A percentile compares a stretch with the other conserved stretches of the same genome.
Evolutionary conservation across 2,113 vertebrate species (phyloP).

Genomic region (Hirundichthys speculiger): DNA sequence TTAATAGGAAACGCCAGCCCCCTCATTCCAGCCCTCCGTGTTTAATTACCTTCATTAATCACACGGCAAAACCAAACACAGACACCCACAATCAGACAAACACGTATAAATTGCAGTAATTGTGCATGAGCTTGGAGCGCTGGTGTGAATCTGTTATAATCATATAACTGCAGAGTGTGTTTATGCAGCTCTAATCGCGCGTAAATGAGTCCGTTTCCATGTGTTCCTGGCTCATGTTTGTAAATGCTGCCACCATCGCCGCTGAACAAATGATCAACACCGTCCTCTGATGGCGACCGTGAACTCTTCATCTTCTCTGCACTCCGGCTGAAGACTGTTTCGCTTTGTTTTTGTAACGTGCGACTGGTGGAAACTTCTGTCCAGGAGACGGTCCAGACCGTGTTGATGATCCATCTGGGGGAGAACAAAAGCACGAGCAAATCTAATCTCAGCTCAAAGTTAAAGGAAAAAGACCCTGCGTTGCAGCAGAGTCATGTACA

Average conservation of each 20-base stretch:
- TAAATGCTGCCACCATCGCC: constrained; percentile 6
- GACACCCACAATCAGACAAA: constrained; percentile 16
- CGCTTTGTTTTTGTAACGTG: no score
- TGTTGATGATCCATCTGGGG: no score
- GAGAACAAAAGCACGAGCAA: no score
- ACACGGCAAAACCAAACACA: constrained; percentile 31
- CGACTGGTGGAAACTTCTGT: no score
- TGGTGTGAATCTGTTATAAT: constrained; percentile 10
- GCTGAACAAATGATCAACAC: not conserved
- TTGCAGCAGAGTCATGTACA: no score
- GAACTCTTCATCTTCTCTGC: no score
- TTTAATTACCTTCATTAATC: constrained; percentile 74
- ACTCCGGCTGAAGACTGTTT: no score
- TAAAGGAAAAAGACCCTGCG: no score
- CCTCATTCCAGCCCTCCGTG: constrained; percentile 39
- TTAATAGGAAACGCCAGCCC: constrained; percentile 67
- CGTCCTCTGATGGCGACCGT: not conserved
- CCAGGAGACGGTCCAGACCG: no score
- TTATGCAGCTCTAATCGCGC: constrained; percentile 17
- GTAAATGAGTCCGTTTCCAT: not conserved
- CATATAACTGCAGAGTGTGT: not conserved
- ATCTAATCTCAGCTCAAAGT: no score
- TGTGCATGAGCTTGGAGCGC: not conserved
- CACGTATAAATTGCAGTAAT: not conserved
- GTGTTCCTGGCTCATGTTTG: not conserved